Conservation (phyloP, 2,113 vertebrate species). For the Etia nguti region DNA sequence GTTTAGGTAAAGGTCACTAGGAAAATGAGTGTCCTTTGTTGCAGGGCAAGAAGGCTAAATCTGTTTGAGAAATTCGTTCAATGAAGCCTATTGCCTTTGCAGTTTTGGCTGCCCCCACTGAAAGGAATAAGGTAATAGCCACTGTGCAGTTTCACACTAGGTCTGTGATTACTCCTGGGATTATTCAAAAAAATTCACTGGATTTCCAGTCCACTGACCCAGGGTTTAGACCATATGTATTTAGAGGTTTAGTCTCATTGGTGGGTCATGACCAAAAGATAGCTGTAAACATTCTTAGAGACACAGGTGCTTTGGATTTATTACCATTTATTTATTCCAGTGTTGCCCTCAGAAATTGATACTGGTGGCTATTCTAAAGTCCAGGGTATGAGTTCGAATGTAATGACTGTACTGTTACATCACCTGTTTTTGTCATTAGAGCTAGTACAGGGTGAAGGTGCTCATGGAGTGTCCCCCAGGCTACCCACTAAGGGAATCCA, state of each 20-base stretch:
- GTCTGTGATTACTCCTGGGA: neutral
- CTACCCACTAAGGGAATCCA: neutral
- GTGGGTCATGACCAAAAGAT: neutral
- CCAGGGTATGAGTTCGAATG: neutral
- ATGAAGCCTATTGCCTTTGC: neutral
- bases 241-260: neutral
- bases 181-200: neutral
- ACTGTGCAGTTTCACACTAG: neutral
- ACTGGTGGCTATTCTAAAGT: neutral
- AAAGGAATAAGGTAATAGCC: neutral
- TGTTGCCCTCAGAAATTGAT: neutral
- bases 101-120: neutral
- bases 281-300: neutral
- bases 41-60: neutral
- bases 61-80: neutral
- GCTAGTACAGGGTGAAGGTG: neutral
- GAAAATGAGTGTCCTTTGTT: neutral
- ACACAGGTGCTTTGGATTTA: neutral
- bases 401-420: neutral
- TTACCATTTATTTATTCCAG: neutral
- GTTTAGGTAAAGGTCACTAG: fast-evolving
- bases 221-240: neutral
- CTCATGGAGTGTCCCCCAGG: neutral
- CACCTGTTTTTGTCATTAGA: neutral
- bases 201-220: neutral